Base-by-base conservation (phyloP, 2,113 vertebrate species). In the Pteropus alecto region DNA sequence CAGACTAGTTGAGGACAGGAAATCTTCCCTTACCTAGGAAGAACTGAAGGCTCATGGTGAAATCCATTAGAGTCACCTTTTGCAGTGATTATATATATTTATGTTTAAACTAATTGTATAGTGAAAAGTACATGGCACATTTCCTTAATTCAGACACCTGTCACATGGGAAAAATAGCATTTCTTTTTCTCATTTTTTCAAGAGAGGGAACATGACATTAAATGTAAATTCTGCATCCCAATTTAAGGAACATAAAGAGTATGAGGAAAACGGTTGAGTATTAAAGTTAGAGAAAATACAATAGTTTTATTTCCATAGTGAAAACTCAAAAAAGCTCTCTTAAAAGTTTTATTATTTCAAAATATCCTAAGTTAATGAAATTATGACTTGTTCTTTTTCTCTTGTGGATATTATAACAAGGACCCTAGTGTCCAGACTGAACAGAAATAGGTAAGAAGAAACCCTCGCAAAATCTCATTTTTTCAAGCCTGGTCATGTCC, bases 331-430 rank as follows among this genome's bases (percentile, higher is more conserved):
- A 76, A 88, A 65, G 71, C 54, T 61, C 48, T 95, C 87, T 92
- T 96, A 89, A 86, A 96, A 89, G 63, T 35, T 60, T 22, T 26
- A 30, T 63, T 35, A 68, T 76, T 95, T 89, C 67, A 65, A 65
- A 89, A 22, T 77, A 93, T 48, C 60, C 54, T 46, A 76, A 97
- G 51, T 90, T 81, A 79, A 96, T 86, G 70, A 85, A 51, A 30
- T 9, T 22, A 6, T 86, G 86, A 78, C 77, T 96, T 95, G 60
- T 81, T 96, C 87, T 95, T 95, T 95, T 84, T 92, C 71, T 94
- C 21, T 79, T 82, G 63, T 87, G 58, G 63, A 21, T 70, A 30
- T 56, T 63, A 35, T n/a, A 65, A 79, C 83, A 93, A 96, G 94
- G 38, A 84, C 26, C 30, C 14, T 41, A 24, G 8, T 63, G 24